These are phyloP conservation scores for Aphidius colemani DNA, from an alignment of 2,888 invertebrate species.

Conservation along the genomic window DNA sequence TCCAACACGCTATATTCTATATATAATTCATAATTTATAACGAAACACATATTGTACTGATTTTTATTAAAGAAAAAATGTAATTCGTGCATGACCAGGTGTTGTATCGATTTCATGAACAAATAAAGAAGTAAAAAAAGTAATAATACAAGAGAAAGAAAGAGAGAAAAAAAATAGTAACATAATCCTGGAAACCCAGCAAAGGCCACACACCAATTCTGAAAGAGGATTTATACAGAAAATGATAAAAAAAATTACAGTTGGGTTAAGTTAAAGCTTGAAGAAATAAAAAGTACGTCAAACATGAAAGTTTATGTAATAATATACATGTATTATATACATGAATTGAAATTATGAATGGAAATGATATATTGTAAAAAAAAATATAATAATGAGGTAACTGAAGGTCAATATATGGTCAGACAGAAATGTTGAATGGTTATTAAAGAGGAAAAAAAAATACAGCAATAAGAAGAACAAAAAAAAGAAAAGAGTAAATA, in stretches of 20 bases:
- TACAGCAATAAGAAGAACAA: no score
- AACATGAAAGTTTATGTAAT: neutral
- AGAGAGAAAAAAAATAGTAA: conserved; percentile 38
- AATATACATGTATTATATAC: neutral
- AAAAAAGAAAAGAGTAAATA: no score
- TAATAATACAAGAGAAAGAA: no score
- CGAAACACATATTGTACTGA: no score
- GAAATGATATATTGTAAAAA: neutral
- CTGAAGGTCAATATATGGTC: no score
- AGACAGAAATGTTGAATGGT: no score
- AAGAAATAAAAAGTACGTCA: conserved; percentile 3
- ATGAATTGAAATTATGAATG: neutral
- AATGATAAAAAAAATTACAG: conserved; percentile 21
- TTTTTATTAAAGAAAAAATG: no score
- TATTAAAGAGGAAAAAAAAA: no score
- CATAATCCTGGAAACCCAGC: conserved; percentile 50
- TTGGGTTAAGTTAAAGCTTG: conserved; percentile 26
- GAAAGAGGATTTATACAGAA: conserved; percentile 44
- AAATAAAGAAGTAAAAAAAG: conserved; percentile 21
- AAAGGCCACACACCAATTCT: conserved; percentile 44
- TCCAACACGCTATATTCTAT: no score
- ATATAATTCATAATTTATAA: no score
- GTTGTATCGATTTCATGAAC: conserved; percentile 44
- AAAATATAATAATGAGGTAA: neutral
- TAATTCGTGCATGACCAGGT: conserved; percentile 8